Conservation (phyloP, 2,888 invertebrate species). For the Tupiocoris notatus region DNA sequence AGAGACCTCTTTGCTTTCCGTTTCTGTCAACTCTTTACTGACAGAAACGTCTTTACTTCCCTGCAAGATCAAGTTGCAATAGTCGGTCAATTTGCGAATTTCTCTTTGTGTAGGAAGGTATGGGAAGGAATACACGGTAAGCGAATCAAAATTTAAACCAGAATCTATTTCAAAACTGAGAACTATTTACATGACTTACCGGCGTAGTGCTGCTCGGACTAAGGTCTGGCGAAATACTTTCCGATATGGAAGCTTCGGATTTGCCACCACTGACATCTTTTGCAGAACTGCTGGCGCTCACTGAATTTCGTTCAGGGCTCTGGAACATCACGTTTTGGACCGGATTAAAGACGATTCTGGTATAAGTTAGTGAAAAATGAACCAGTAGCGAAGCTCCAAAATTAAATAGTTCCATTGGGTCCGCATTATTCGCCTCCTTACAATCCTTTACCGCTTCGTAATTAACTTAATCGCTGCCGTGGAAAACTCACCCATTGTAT, state of each 20-base stretch:
- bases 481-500: conserved; percentile 70
- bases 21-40: conserved; percentile 24
- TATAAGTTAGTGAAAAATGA: background rate
- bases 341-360: background rate
- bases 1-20: conserved; percentile 17
- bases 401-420: background rate
- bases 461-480: too few relatives aligned
- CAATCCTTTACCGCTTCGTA: too few relatives aligned
- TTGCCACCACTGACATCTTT: conserved; percentile 32
- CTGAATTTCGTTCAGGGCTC: conserved; percentile 31
- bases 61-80: too few relatives aligned
- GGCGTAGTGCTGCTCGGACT: conserved; percentile 10
- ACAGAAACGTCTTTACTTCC: conserved; percentile 5
- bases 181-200: background rate
- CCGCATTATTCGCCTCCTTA: too few relatives aligned
- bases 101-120: background rate
- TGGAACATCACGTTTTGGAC: background rate
- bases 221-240: conserved; percentile 21
- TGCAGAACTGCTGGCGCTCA: conserved; percentile 35
- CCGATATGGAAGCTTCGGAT: conserved; percentile 24
- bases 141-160: background rate
- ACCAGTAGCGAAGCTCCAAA: too few relatives aligned
- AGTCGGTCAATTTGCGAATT: too few relatives aligned
- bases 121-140: background rate
- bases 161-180: too few relatives aligned